phyloP scores from a whole-genome alignment of 2,797 vertebrate species.

The Perdix hodgsoniae region DNA sequence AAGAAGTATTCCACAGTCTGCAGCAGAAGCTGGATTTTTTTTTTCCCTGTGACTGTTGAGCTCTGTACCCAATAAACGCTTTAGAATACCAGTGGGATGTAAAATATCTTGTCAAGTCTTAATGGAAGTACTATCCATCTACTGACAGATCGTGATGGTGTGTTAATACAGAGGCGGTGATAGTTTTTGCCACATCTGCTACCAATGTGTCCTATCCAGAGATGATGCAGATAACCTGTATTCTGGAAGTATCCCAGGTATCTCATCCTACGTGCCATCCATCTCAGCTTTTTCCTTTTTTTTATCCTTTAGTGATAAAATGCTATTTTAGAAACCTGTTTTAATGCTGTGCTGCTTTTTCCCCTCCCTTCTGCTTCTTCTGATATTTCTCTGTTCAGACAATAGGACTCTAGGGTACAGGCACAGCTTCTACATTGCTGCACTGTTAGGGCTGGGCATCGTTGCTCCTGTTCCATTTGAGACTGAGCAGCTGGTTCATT shows the following conservation, averaged over 20 bases:
- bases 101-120: slow-evolving; percentile 20
- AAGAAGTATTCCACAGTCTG: not conserved
- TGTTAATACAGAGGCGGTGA: not conserved
- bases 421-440: not conserved
- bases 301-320: not conserved
- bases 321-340: not conserved
- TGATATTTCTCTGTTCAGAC: rapidly evolving
- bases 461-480: not conserved
- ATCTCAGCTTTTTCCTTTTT: not conserved
- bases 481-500: not conserved
- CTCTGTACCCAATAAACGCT: slow-evolving; percentile 26
- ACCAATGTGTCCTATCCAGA: not conserved
- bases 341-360: not conserved
- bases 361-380: not conserved
- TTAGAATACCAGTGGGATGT: slow-evolving; percentile 41
- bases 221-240: not conserved
- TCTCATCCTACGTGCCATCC: not conserved
- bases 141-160: not conserved
- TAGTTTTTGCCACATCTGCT: not conserved
- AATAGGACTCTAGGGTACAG: not conserved
- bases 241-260: not conserved
- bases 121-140: slow-evolving; percentile 13
- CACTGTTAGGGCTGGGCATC: not conserved
- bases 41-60: not conserved
- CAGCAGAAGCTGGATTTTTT: not conserved